These are phyloP conservation scores for Hippopotamyrus pictus DNA, from an alignment of 2,797 vertebrate genomes.

Conservation along the genomic window DNA sequence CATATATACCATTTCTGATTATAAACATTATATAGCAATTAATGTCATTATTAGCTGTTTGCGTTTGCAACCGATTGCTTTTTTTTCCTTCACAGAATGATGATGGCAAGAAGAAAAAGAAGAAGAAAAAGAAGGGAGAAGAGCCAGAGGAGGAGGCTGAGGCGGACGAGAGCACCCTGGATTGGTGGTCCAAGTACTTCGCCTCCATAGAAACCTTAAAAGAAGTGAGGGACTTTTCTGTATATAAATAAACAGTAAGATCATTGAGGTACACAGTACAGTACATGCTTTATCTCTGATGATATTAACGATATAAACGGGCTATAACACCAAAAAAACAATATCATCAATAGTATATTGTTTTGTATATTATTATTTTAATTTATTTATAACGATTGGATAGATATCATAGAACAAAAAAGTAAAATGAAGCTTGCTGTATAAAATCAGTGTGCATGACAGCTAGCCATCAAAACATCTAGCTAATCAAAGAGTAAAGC, in stretches of 20 bases:
- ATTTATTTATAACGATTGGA: background rate
- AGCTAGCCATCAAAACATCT: background rate
- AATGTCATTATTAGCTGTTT: background rate
- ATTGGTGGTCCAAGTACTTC: conserved; percentile 99
- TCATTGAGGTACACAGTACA: background rate
- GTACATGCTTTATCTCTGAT: background rate
- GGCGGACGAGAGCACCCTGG: conserved; percentile 83
- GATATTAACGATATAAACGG: background rate
- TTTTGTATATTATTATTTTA: background rate
- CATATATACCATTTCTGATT: background rate
- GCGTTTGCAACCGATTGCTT: background rate
- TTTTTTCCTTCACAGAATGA: conserved; percentile 59
- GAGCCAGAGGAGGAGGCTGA: conserved; percentile 78
- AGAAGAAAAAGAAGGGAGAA: conserved; percentile 81
- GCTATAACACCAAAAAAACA: background rate
- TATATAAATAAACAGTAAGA: background rate
- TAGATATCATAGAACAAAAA: background rate
- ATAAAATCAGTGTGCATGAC: background rate
- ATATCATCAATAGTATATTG: background rate
- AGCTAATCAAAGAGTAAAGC: background rate
- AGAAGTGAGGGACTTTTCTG: conserved; percentile 65
- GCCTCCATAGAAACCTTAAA: conserved; percentile 92
- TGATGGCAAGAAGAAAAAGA: conserved; percentile 78
- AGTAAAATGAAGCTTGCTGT: background rate
- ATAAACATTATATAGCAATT: background rate